Conservation (phyloP, 2,888 invertebrate genomes). For the Andrena minutula region DNA sequence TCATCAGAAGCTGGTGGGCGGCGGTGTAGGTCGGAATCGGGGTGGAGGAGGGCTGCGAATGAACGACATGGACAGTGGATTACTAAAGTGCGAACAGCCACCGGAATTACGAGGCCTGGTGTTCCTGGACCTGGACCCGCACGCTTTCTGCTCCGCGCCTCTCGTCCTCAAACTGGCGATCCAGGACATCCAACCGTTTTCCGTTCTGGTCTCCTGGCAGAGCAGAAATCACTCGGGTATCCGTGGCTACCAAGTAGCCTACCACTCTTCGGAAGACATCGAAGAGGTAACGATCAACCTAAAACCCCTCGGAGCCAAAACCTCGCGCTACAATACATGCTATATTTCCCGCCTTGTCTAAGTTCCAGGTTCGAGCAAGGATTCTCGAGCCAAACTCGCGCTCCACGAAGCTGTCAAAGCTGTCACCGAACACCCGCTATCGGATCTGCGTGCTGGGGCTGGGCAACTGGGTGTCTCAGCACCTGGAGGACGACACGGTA, state of each 20-base stretch:
- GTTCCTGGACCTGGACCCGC: constrained; percentile 92
- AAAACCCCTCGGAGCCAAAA: not conserved
- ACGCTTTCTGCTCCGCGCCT: constrained; percentile 94
- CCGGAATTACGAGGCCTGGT: constrained; percentile 91
- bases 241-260: constrained; percentile 94
- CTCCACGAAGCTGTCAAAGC: constrained; percentile 90
- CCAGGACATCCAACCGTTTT: constrained; percentile 95
- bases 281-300: constrained; percentile 85
- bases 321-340: not conserved
- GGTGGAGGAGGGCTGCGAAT: constrained; percentile 74
- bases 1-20: constrained; percentile 91
- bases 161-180: constrained; percentile 93
- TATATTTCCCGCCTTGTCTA: not conserved
- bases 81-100: constrained; percentile 93
- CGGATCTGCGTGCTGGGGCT: constrained; percentile 95
- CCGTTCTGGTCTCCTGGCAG: constrained; percentile 95
- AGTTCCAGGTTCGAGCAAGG: constrained; percentile 90
- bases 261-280: constrained; percentile 89
- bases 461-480: constrained; percentile 89
- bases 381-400: constrained; percentile 90
- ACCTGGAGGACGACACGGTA: constrained; percentile 79
- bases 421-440: constrained; percentile 93
- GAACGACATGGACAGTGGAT: constrained; percentile 80
- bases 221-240: constrained; percentile 94
- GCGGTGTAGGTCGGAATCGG: constrained; percentile 86